Evolutionary conservation across 2,888 invertebrate genomes (phyloP).

Genomic region (Drosophila histrio): DNA sequence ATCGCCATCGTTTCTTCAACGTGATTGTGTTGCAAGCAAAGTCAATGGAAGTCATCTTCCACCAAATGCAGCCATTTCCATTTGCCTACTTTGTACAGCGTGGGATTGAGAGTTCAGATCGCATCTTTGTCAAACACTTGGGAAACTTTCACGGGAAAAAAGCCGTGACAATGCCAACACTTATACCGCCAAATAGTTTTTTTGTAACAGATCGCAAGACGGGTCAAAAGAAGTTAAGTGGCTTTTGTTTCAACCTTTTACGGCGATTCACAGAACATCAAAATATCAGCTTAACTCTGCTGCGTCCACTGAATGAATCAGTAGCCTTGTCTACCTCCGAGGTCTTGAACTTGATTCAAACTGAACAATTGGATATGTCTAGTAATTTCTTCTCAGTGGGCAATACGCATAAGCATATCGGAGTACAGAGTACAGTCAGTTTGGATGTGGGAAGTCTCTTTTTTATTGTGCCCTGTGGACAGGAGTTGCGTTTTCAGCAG

Average conservation of each 20-base stretch:
- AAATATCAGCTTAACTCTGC: slow-evolving; percentile 32
- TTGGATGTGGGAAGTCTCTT: slow-evolving; percentile 3
- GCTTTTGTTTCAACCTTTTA: slow-evolving; percentile 4
- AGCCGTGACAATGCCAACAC: slow-evolving; percentile 3
- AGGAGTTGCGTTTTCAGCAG: slow-evolving; percentile 10
- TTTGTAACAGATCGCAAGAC: slow-evolving; percentile 7
- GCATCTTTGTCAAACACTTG: slow-evolving; percentile 33
- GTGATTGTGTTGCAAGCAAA: slow-evolving; percentile 25
- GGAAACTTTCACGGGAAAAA: slow-evolving; percentile 39
- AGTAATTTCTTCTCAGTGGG: not conserved
- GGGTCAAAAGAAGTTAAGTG: slow-evolving; percentile 9
- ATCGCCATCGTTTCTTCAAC: slow-evolving; percentile 17
- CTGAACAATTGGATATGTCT: slow-evolving; percentile 30
- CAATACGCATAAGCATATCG: fast-evolving
- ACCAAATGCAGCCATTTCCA: slow-evolving; percentile 55
- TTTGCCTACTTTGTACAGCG: not conserved
- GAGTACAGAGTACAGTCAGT: not conserved
- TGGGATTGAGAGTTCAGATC: fast-evolving
- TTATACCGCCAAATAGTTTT: slow-evolving; percentile 28
- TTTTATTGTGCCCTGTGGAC: slow-evolving; percentile 51
- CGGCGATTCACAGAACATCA: not conserved
- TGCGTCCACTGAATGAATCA: fast-evolving
- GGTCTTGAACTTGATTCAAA: not conserved
- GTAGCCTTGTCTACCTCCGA: fast-evolving
- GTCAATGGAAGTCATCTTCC: not conserved